phyloP scores from a whole-genome alignment of 2,888 invertebrate genomes.

The Synergus gifuensis region DNA sequence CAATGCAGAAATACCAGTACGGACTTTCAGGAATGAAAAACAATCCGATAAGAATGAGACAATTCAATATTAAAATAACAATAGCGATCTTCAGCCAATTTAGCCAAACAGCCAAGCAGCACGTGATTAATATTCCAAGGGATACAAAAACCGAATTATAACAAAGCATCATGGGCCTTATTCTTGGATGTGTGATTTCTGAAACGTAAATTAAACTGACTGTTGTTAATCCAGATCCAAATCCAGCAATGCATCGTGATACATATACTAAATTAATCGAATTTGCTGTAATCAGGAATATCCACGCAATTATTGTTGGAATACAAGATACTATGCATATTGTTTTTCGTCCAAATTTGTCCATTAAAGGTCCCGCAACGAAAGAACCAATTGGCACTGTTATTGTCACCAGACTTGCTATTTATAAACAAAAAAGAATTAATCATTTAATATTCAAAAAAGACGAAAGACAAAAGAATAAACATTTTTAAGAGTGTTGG shows the following conservation, averaged over 20 bases:
- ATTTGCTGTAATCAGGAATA: conserved; percentile 76
- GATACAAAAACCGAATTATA: conserved; percentile 81
- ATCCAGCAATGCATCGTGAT: conserved; percentile 79
- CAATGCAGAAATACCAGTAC: conserved; percentile 80
- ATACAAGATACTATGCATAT: conserved; percentile 77
- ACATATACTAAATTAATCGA: conserved; percentile 78
- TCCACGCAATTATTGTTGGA: conserved; percentile 79
- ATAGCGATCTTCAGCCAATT: conserved; percentile 79
- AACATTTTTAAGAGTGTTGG: neutral
- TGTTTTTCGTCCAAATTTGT: conserved; percentile 79
- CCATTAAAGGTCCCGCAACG: conserved; percentile 80
- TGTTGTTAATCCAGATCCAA: conserved; percentile 79
- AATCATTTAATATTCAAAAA: neutral
- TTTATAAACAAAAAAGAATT: neutral
- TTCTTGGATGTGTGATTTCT: conserved; percentile 80
- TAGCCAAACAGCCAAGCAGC: conserved; percentile 78
- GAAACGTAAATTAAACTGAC: conserved; percentile 81
- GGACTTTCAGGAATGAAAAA: conserved; percentile 81
- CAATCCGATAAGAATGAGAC: conserved; percentile 72
- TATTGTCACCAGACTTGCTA: conserved; percentile 81
- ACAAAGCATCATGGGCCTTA: conserved; percentile 80
- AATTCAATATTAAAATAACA: conserved; percentile 75
- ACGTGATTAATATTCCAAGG: conserved; percentile 80
- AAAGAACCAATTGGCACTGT: conserved; percentile 80
- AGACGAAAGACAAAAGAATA: neutral